Evolutionary conservation across 2,113 vertebrate species (phyloP), one percentile per base, ranked within the genome.

Genomic region (Python bivittatus): DNA sequence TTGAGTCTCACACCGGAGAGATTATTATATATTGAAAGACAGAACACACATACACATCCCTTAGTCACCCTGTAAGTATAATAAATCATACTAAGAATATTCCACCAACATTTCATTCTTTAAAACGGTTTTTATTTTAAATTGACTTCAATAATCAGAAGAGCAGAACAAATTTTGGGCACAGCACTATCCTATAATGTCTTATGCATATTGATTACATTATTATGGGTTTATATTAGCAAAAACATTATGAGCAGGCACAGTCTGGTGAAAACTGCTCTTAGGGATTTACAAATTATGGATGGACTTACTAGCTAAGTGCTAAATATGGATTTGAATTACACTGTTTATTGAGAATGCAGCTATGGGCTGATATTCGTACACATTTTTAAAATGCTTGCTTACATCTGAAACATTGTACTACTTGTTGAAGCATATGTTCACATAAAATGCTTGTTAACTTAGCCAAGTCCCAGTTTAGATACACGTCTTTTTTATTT

Each of bases 1-100:
- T 95, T 96, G 91, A 10, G 57, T 25, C 23, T 38, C 38, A 79
- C 68, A 79, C 68, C 3, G 68, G 38, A 79, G 68, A 79, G 33
- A 38, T 79, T 79, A 79, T 79, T 79, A 38, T 38, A 38, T 79
- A 79, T 22, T 79, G 33, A 79, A 79, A 79, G 68, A 2, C 68
- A 38, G 17, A 79, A 79, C 8, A 33, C 6, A 79, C 6, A 1
- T 79, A 38, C 15, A 38, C 33, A 22, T 38, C 68, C 68, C 17
- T 79, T 79, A 79, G 15, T 79, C 68, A 38, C 17, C 17, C 38
- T 9, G 33, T 6, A 79, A 13, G 29, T 15, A n/a, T 38, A 79
- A 79, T 79, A 79, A 79, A 22, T 38, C 15, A 72, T 72, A 79
- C n/a, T 33, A 79, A 33, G n/a, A 79, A 13, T 20, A 38, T 79